Conservation (phyloP, 2,888 invertebrate genomes). For the Lepidocyrtinus sp. region DNA sequence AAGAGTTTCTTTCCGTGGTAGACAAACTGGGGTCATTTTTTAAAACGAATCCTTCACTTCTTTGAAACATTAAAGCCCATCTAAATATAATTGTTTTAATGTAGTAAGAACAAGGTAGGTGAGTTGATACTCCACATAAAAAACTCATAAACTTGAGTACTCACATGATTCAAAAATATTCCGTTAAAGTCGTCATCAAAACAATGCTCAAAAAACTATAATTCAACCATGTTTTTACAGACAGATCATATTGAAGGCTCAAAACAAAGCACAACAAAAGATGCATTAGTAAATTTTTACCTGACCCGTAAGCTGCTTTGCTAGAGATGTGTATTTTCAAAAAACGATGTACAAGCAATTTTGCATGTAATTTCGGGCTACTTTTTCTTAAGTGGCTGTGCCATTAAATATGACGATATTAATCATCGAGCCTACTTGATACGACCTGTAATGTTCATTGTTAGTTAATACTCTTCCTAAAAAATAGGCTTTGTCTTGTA, state of each 20-base stretch:
- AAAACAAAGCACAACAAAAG: too few species aligned
- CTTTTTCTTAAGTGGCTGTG: neutral
- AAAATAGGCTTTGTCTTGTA: slow-evolving; percentile 25
- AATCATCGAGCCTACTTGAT: neutral
- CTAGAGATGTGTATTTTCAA: neutral
- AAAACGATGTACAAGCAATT: neutral
- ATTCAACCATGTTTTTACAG: too few species aligned
- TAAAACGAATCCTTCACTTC: slow-evolving; percentile 20
- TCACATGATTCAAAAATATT: neutral
- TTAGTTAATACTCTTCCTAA: slow-evolving; percentile 11
- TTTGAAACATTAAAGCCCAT: too few species aligned
- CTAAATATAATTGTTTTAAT: too few species aligned
- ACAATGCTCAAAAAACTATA: neutral
- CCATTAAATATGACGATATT: neutral
- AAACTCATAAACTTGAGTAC: slow-evolving; percentile 22
- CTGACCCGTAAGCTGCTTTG: too few species aligned
- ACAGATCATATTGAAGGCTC: too few species aligned
- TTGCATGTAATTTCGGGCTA: slow-evolving; percentile 31
- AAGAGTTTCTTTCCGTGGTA: neutral
- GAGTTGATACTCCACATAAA: neutral
- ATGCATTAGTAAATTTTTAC: too few species aligned
- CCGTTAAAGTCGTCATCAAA: neutral
- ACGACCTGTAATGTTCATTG: slow-evolving; percentile 37
- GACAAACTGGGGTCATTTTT: slow-evolving; percentile 51
- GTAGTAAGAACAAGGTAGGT: slow-evolving; percentile 31